These are phyloP conservation scores for Drosophila yooni DNA, from an alignment of 2,888 invertebrate species.

Conservation along the genomic window DNA sequence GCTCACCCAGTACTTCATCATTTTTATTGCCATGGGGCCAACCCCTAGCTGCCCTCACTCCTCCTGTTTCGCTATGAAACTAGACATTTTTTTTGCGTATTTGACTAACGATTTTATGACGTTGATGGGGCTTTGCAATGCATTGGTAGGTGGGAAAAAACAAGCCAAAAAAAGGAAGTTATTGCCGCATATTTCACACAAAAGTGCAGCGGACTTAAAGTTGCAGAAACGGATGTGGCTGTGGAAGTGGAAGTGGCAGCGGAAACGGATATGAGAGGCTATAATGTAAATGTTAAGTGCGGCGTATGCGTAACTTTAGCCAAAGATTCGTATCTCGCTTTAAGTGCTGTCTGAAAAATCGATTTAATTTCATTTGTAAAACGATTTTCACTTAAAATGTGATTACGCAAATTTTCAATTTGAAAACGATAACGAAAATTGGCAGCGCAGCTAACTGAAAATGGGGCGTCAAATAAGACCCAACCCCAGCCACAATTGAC, in stretches of 20 bases:
- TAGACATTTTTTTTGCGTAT: constrained; percentile 48
- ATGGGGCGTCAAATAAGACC: neutral
- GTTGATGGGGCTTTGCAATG: constrained; percentile 72
- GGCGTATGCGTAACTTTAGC: constrained; percentile 52
- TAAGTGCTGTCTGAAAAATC: constrained; percentile 64
- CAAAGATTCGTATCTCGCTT: constrained; percentile 45
- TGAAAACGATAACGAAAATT: constrained; percentile 79
- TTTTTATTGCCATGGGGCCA: constrained; percentile 68
- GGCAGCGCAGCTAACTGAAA: constrained; percentile 33
- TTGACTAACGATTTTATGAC: constrained; percentile 78
- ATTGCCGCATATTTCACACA: constrained; percentile 43
- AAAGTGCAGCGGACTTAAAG: constrained; percentile 60
- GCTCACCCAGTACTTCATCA: constrained; percentile 71
- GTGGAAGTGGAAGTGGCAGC: constrained; percentile 15
- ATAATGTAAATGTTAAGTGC: constrained; percentile 59
- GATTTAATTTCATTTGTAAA: constrained; percentile 76
- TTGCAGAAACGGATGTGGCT: constrained; percentile 6
- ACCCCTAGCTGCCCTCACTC: neutral
- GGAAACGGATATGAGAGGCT: constrained; percentile 68
- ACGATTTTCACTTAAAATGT: constrained; percentile 82
- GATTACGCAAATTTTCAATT: constrained; percentile 83
- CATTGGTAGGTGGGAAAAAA: constrained; percentile 25
- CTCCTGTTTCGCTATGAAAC: constrained; percentile 3
- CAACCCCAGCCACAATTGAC: constrained; percentile 10
- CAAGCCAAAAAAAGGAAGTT: constrained; percentile 5